Percentiles rank a stretch among this genome's conserved stretches.
Conservation (phyloP, 2,797 vertebrate species). For the Phoxinus dragarum region DNA sequence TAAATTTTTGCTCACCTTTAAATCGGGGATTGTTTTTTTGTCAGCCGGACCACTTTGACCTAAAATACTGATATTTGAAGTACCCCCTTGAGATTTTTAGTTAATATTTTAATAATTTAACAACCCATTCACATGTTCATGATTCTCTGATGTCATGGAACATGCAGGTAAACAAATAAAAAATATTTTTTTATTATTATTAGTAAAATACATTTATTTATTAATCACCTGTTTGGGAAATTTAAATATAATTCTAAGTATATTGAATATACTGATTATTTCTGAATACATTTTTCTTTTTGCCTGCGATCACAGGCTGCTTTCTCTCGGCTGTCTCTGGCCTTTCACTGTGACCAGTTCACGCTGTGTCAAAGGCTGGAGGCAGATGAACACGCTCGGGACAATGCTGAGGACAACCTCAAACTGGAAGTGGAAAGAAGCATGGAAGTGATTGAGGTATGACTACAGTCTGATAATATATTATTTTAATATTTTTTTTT, state of each 20-base stretch:
- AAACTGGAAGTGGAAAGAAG: conserved; percentile 83
- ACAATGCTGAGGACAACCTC: conserved; percentile 85
- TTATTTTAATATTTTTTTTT: background rate
- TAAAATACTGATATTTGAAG: background rate
- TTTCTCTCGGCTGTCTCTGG: conserved; percentile 76
- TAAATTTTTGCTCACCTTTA: background rate
- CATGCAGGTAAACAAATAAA: background rate
- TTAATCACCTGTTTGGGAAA: background rate
- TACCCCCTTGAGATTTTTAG: background rate
- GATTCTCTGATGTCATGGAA: background rate
- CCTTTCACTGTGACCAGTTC: conserved; percentile 79
- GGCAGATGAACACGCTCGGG: conserved; percentile 83
- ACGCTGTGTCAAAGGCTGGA: conserved; percentile 81
- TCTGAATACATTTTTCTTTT: background rate
- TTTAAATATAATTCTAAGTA: background rate
- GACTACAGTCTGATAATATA: background rate
- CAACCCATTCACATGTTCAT: background rate
- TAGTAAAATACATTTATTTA: too few species aligned
- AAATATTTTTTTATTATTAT: background rate
- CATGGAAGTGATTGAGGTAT: conserved; percentile 81
- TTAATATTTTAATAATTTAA: background rate
- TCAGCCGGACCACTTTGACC: background rate
- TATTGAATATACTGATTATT: background rate
- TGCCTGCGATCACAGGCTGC: conserved; percentile 61
- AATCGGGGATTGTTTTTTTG: background rate